Evolutionary conservation across 2,797 vertebrate genomes (phyloP).

Genomic region (Channa striata): DNA sequence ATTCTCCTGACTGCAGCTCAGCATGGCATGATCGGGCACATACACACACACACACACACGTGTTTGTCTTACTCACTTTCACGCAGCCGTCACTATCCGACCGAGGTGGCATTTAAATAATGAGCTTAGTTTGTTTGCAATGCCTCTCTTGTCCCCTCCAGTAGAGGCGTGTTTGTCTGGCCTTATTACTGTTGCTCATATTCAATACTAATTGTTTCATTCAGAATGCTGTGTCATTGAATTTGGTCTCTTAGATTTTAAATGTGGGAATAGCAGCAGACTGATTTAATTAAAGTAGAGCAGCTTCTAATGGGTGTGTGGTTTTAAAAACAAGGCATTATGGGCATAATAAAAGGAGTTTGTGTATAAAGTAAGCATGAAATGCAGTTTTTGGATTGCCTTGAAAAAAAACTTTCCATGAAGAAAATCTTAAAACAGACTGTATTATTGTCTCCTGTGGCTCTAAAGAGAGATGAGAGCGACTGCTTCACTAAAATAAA

Average conservation of each 20-base stretch:
- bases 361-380: slow-evolving; percentile 21
- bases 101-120: slow-evolving; percentile 83
- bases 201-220: slow-evolving; percentile 67
- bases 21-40: slow-evolving; percentile 47
- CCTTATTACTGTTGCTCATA: slow-evolving; percentile 46
- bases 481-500: slow-evolving; percentile 3
- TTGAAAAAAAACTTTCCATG: neutral
- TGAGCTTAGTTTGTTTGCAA: slow-evolving; percentile 76
- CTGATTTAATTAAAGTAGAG: slow-evolving; percentile 44
- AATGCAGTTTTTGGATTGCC: slow-evolving; percentile 17
- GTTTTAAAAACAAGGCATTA: slow-evolving; percentile 26
- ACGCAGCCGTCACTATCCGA: slow-evolving; percentile 61
- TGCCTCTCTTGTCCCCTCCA: slow-evolving; percentile 61
- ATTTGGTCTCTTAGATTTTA: slow-evolving; percentile 44
- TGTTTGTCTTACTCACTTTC: slow-evolving; percentile 32
- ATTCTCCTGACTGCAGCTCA: slow-evolving; percentile 59
- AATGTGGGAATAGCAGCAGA: slow-evolving; percentile 27
- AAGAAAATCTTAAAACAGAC: slow-evolving; percentile 6
- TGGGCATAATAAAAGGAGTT: slow-evolving; percentile 22
- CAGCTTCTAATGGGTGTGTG: slow-evolving; percentile 12
- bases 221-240: slow-evolving; percentile 37
- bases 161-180: slow-evolving; percentile 52
- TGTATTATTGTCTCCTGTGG: slow-evolving; percentile 19
- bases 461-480: slow-evolving; percentile 9
- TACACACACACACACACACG: slow-evolving; percentile 12